Evolutionary conservation across 2,113 vertebrate genomes (phyloP), one percentile per base, ranked within the genome.

Genomic region (Calyptomena viridis): DNA sequence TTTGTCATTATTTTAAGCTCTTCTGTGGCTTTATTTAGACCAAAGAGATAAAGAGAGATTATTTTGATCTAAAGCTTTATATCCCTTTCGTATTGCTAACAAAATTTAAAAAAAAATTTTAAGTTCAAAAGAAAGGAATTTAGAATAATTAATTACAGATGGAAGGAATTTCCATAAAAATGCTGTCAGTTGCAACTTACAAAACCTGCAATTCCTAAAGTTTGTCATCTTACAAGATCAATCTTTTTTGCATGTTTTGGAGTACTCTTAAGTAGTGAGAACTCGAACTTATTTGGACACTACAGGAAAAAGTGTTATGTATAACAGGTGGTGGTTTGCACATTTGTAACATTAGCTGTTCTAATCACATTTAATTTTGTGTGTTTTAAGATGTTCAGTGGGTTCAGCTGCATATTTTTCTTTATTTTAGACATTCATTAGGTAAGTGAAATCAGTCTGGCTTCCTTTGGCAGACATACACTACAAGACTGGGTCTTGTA

Each of bases 11-110:
- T 87, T 95, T 88, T 96, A 97, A 90, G 90, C 68, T 74, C 91
- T 69, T 94, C 68, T 88, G 60, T 82, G 68, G 85, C 81, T 96
- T 96, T 96, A 93, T 95, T 95, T 96, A 96, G 89, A 94, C 46
- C 66, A 62, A 49, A 92, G 74, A 95, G 91, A 97, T 92, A 90
- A 86, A 90, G 75, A 58, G 66, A 94, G 89, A 96, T 97, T 96
- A 96, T 92, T 92, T 81, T 89, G 79, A 44, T 88, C 64, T 94
- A 96, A 97, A 96, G 87, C 72, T 95, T 92, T 97, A 52, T 86
- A 71, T 96, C 80, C 46, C 50, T 95, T 97, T 97, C 83, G 89
- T 81, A 92, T 86, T 93, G 76, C 91, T 95, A 91, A 91, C 67
- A 93, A 85, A 96, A 92, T 95, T 95, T 95, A n/a, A n/a, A n/a